These are phyloP conservation scores for Meteorus cinctellus DNA, from an alignment of 2,888 invertebrate genomes.

Conservation along the genomic window DNA sequence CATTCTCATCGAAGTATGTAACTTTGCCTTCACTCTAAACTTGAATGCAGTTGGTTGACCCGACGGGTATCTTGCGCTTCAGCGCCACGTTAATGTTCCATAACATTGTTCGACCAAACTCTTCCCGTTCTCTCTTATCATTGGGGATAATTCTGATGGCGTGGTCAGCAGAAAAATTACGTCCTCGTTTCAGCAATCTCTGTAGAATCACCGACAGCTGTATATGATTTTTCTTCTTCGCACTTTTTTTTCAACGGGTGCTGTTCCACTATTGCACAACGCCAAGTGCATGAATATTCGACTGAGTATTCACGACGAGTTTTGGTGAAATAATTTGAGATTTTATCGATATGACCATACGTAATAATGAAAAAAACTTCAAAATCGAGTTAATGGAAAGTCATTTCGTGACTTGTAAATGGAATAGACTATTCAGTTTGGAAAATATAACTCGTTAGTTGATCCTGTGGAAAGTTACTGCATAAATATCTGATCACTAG, in stretches of 20 bases:
- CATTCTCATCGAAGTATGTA: slow-evolving; percentile 30
- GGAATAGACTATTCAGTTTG: no score
- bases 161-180: not conserved
- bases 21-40: slow-evolving; percentile 37
- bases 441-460: no score
- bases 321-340: no score
- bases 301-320: no score
- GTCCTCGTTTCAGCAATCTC: not conserved
- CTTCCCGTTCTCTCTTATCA: not conserved
- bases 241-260: not conserved
- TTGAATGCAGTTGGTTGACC: slow-evolving; percentile 38
- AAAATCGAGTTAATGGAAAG: no score
- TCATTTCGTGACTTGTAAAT: no score
- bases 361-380: no score
- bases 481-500: no score
- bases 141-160: not conserved
- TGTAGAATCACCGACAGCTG: not conserved
- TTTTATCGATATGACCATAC: no score
- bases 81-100: not conserved
- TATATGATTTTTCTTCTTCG: not conserved
- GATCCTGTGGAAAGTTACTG: no score
- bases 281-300: no score
- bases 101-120: not conserved
- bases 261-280: not conserved
- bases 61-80: slow-evolving; percentile 7